Conservation (phyloP, 2,797 vertebrate species). For the Artibeus jamaicensis region DNA sequence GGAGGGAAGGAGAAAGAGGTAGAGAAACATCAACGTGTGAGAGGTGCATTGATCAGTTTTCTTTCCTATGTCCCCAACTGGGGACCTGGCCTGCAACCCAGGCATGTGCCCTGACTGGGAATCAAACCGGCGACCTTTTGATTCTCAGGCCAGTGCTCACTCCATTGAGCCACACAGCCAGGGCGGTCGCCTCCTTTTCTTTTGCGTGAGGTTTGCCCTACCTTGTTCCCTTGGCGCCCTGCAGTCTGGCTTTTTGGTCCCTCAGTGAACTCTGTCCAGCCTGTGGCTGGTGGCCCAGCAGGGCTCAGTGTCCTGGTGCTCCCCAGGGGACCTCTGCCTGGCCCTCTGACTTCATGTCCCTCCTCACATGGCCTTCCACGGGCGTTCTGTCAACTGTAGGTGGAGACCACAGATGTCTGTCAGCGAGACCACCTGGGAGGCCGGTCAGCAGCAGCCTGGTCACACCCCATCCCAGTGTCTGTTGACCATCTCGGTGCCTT, state of each 20-base stretch:
- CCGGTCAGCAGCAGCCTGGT: background rate
- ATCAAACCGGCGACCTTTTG: too few species aligned
- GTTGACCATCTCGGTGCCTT: background rate
- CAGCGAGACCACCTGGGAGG: background rate
- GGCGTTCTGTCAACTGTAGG: background rate
- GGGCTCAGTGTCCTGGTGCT: background rate
- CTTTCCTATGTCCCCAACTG: too few species aligned
- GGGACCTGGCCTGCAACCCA: too few species aligned
- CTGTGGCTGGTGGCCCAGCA: background rate
- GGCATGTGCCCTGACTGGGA: too few species aligned
- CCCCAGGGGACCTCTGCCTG: background rate
- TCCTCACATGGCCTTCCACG: background rate
- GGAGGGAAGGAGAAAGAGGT: too few species aligned
- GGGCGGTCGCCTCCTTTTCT: background rate
- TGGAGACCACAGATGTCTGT: background rate
- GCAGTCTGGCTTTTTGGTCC: background rate
- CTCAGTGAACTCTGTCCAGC: background rate
- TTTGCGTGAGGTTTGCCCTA: background rate
- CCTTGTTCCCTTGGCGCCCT: background rate
- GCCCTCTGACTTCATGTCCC: background rate
- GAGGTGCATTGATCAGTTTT: too few species aligned
- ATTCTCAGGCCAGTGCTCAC: too few species aligned
- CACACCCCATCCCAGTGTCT: background rate
- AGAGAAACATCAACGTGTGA: too few species aligned
- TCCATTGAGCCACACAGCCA: too few species aligned